Base-by-base conservation (phyloP, 2,797 vertebrate genomes). In the Anableps anableps region DNA sequence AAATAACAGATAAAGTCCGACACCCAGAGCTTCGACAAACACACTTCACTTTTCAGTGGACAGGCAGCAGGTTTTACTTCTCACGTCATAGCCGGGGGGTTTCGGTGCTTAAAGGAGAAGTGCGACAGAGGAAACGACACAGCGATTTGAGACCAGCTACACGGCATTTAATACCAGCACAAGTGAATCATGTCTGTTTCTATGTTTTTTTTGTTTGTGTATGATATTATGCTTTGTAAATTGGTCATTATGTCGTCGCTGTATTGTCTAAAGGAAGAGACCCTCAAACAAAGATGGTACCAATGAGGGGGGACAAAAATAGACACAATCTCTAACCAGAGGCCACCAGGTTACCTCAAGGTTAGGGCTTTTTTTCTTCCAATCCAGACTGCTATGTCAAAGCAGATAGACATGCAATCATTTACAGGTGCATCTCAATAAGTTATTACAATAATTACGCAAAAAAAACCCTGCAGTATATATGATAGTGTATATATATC, bases 81-180 rank as follows among this genome's bases (percentile, higher is more conserved):
- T 95, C 94, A 96, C 96, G 96, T 96, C 96, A 96, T 82, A 50
- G 73, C 70, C 45, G 85, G 79, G 47, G 47, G 47, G 58, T 68
- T 85, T 51, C 51, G 0, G 38, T 66, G 50, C 91, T 94, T 94
- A 94, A 94, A 94, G 94, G 90, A 88, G 89, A 91, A 84, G 91
- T 77, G 2, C 36, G 36, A 36, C 64, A 11, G 70, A 78, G 74
- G 78, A 88, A 83, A 43, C 23, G 23, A 48, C 41, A 4, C 31
- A 41, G 5, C 23, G 7, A 43, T 80, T 50, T 34, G 72, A 72
- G 71, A 55, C 76, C 21, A 21, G 23, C 26, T 36, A 5, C 48
- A 16, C 41, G 82, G 51, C 60, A 58, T 71, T 16, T 58, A 78
- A 79, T 34, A 29, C 43, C 29, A 45, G 2, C 2, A 45, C 34